Conservation (phyloP, 1,140 invertebrate species). For the Tenebrio molitor region DNA sequence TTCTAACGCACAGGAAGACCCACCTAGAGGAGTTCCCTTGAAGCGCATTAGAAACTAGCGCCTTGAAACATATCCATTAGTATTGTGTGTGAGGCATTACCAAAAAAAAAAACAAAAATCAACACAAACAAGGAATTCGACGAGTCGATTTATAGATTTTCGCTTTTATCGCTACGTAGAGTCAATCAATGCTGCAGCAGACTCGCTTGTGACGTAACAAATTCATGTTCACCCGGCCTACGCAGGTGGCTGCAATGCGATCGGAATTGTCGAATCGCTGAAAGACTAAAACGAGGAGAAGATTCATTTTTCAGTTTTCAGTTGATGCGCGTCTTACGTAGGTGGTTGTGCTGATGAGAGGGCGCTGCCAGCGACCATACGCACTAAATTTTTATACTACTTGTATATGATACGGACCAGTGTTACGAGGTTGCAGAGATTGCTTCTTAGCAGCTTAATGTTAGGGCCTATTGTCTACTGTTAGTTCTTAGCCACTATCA, state of each 20-base stretch:
- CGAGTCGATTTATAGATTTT: conserved; percentile 47
- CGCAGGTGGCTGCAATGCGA: conserved; percentile 62
- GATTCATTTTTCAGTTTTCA: conserved; percentile 21
- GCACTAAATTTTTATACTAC: conserved; percentile 46
- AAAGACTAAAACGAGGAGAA: conserved; percentile 41
- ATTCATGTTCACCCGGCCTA: conserved; percentile 55
- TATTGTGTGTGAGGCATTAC: conserved; percentile 21
- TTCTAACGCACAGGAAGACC: conserved; percentile 12
- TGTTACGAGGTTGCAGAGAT: conserved; percentile 45
- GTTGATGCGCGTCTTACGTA: conserved; percentile 19
- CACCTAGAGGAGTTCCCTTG: conserved; percentile 13
- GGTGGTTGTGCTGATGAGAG: conserved; percentile 30
- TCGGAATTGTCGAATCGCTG: conserved; percentile 62
- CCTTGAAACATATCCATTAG: conserved; percentile 37
- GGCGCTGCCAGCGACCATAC: conserved; percentile 42
- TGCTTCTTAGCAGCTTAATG: conserved; percentile 54
- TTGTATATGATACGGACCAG: conserved; percentile 50
- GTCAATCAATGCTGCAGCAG: conserved; percentile 52
- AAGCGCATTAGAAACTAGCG: conserved; percentile 42
- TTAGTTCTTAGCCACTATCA: conserved; percentile 46
- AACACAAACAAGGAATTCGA: conserved; percentile 8
- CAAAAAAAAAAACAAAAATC: background rate
- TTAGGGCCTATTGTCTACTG: conserved; percentile 51
- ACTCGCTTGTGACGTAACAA: conserved; percentile 52
- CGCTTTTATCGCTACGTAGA: conserved; percentile 52